Conservation (phyloP, 1,140 invertebrate species). For the Camponotus floridanus region DNA sequence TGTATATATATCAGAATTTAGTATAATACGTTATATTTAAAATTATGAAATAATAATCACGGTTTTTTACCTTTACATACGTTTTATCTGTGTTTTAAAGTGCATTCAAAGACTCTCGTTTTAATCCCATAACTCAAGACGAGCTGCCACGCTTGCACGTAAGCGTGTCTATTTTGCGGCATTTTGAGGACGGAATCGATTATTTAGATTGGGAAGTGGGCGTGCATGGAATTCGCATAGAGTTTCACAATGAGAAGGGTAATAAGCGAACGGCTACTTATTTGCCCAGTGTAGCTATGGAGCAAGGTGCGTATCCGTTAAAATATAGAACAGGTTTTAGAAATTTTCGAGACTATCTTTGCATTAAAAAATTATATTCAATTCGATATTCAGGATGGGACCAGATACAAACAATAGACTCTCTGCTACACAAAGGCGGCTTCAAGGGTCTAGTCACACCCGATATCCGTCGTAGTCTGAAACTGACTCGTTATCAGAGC, state of each 20-base stretch:
- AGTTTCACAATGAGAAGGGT: constrained; percentile 98
- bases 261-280: constrained; percentile 98
- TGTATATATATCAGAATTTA: neutral
- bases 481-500: constrained; percentile 97
- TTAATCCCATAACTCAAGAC: constrained; percentile 97
- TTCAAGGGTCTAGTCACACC: constrained; percentile 96
- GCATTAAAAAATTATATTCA: neutral
- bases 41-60: constrained; percentile 16
- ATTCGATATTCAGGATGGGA: constrained; percentile 92
- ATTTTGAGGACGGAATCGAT: constrained; percentile 98
- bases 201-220: constrained; percentile 99
- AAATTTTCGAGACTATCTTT: neutral
- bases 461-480: constrained; percentile 94
- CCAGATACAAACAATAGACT: constrained; percentile 99
- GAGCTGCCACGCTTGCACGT: constrained; percentile 97
- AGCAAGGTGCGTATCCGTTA: constrained; percentile 93
- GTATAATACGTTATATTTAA: neutral
- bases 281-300: constrained; percentile 98
- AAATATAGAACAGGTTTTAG: neutral
- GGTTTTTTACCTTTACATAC: neutral
- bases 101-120: constrained; percentile 98
- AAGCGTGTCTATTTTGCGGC: constrained; percentile 97
- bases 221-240: constrained; percentile 98
- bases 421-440: constrained; percentile 98
- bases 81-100: constrained; percentile 86